phyloP scores from a whole-genome alignment of 2,113 vertebrate species.

The Hippopotamus amphibius region DNA sequence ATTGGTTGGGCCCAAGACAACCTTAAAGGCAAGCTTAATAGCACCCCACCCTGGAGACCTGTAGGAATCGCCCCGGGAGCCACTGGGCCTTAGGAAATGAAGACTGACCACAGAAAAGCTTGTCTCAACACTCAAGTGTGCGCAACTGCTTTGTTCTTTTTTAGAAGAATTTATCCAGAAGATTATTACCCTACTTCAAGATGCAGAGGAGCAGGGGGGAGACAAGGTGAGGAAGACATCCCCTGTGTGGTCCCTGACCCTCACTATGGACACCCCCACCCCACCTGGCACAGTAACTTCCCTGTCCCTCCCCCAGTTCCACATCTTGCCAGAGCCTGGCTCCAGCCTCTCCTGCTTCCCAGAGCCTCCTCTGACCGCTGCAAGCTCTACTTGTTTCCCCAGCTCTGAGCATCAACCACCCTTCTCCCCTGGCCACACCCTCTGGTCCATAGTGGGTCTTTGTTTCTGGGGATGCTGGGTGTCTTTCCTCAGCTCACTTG shows the following conservation, averaged over 20 bases:
- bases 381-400: neutral
- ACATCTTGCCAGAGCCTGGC: neutral
- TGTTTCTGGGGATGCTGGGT: neutral
- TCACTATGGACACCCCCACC: neutral
- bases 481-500: neutral
- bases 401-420: neutral
- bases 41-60: neutral
- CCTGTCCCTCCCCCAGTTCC: neutral
- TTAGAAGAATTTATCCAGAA: conserved; percentile 71
- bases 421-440: neutral
- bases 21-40: neutral
- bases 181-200: conserved; percentile 56
- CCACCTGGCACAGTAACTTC: neutral
- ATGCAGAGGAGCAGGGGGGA: neutral
- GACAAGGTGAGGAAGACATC: conserved; percentile 47
- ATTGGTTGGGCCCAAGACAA: neutral
- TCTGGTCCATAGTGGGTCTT: neutral
- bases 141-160: neutral
- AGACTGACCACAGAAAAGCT: neutral
- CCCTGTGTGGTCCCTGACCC: too few relatives aligned
- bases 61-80: neutral
- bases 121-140: neutral
- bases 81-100: neutral
- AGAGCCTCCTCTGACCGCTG: neutral
- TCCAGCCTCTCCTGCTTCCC: neutral